Evolutionary conservation across 2,797 vertebrate genomes (phyloP), one percentile per base, ranked within the genome.

Genomic region (Acanthis flammea): DNA sequence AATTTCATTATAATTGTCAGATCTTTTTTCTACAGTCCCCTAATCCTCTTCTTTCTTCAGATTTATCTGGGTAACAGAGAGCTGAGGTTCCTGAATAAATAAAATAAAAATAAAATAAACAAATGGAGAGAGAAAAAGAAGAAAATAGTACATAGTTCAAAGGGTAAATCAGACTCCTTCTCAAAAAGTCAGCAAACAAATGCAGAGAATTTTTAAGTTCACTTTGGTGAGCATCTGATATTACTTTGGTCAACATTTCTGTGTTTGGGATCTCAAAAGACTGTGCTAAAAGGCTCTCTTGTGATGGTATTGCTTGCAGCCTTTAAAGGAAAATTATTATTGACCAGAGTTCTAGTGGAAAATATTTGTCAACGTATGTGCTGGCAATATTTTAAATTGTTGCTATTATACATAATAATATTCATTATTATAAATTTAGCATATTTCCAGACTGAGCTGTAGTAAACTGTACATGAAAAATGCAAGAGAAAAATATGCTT

Each of bases 391-490:
- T 96, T 90, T 86, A 90, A 96, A 89, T 95, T 88, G 94, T 93
- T 27, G 10, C 77, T 71, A 63, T 86, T 95, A 93, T 87, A 72
- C 70, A 77, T 94, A 77, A 78, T 93, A 93, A 94, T 88, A 92
- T 91, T 94, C 91, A 83, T 92, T 92, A 91, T 91, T 94, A 78
- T 88, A 83, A 94, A 93, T 97, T 94, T 96, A 96, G 79, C 92
- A 91, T 97, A 93, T 94, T 97, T 95, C 87, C 53, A 93, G 70
- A 68, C 65, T 70, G 91, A 95, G 92, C 90, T 96, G 91, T 96
- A 86, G 93, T 95, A 96, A 97, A 95, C 94, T 96, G 92, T 95
- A 94, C 84, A 77, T 92, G 90, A 94, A 93, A 92, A 97, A 95
- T 90, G 88, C 93, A 95, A 80, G 93, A 91, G 94, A 87, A 92